phyloP scores from a whole-genome alignment of 2,113 vertebrate species.

The Nymphicus hollandicus region DNA sequence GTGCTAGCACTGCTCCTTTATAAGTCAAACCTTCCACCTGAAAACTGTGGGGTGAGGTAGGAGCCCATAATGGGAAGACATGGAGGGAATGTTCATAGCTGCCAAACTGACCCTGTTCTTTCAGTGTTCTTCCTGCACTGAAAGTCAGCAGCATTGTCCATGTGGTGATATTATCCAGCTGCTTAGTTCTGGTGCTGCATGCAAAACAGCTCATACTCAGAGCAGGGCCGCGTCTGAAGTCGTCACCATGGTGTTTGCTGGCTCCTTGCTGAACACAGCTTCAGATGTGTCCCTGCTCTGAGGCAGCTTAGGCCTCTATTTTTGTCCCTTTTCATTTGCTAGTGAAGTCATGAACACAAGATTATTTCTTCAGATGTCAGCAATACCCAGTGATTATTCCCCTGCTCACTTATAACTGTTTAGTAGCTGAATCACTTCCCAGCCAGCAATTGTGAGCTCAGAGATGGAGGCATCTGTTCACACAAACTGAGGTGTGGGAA shows the following conservation, averaged over 20 bases:
- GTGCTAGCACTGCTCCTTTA: neutral
- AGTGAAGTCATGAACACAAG: slow-evolving; percentile 4
- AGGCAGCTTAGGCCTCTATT: neutral
- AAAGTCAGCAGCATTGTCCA: neutral
- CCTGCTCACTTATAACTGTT: slow-evolving; percentile 28
- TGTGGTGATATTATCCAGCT: neutral
- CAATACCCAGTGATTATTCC: slow-evolving; percentile 38
- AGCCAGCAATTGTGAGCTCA: slow-evolving; percentile 24
- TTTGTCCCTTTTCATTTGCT: slow-evolving; percentile 23
- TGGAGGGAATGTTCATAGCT: neutral
- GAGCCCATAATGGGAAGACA: neutral
- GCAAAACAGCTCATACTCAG: neutral
- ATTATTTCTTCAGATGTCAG: slow-evolving; percentile 39
- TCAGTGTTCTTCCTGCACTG: neutral
- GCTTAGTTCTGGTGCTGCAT: neutral
- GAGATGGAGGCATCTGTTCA: slow-evolving; percentile 30
- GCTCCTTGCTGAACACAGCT: neutral
- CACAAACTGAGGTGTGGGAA: slow-evolving; percentile 3
- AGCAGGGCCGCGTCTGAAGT: neutral
- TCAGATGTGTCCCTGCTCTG: neutral
- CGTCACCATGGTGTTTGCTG: neutral
- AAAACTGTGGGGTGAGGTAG: neutral
- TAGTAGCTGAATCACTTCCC: slow-evolving; percentile 40
- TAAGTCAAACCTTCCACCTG: neutral
- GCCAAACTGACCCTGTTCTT: neutral